These are phyloP conservation scores for Tetraodon nigroviridis DNA, from an alignment of 2,113 vertebrate genomes.

Conservation along the genomic window DNA sequence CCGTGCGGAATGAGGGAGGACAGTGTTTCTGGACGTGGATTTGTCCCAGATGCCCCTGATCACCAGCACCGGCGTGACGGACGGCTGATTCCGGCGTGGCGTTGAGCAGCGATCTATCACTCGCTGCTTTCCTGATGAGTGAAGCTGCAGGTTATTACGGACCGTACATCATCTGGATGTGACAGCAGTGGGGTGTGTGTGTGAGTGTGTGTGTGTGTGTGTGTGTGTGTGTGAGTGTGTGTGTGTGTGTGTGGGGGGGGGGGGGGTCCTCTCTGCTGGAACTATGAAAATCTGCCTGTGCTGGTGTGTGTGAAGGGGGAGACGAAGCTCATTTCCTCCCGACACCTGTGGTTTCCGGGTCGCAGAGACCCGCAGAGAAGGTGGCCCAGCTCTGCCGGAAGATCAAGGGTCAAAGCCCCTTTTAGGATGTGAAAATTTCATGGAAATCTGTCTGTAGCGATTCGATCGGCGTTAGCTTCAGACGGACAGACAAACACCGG, in stretches of 20 bases:
- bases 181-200: constrained; percentile 36
- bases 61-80: constrained; percentile 30
- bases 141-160: constrained; percentile 54
- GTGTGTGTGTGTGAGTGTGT: background rate
- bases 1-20: background rate
- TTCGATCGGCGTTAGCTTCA: too few species aligned
- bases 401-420: too few species aligned
- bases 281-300: constrained; percentile 8
- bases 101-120: constrained; percentile 43
- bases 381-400: too few species aligned
- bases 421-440: too few species aligned
- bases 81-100: constrained; percentile 19
- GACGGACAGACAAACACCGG: too few species aligned
- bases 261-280: background rate
- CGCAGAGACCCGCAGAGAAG: too few species aligned
- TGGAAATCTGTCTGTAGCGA: too few species aligned
- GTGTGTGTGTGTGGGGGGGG: constrained; percentile 10
- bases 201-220: background rate
- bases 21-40: background rate
- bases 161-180: constrained; percentile 45
- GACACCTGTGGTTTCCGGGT: too few species aligned
- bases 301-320: background rate
- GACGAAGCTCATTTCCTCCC: too few species aligned
- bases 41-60: constrained; percentile 16
- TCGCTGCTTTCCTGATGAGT: constrained; percentile 34